A percentile compares a stretch with the other conserved stretches of the same genome.
Evolutionary conservation across 2,797 vertebrate genomes (phyloP).

Genomic region (Stomatorhinus walkeri): DNA sequence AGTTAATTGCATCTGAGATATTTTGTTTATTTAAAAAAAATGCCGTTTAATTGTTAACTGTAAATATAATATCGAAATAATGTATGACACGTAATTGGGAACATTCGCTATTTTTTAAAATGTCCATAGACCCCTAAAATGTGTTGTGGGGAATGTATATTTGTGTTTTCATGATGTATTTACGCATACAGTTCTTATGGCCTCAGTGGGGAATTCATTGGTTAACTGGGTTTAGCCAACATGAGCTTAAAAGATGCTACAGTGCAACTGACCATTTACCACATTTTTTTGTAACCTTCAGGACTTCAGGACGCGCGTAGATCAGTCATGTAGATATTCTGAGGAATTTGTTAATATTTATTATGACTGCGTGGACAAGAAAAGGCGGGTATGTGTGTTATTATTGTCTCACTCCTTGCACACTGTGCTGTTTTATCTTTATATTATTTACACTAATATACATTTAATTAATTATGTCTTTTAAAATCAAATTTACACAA

Average conservation of each 20-base stretch:
- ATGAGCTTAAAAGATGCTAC: background rate
- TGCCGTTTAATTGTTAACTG: background rate
- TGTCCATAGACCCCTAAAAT: background rate
- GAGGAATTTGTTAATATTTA: slow-evolving; percentile 96
- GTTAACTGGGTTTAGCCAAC: background rate
- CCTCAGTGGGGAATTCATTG: background rate
- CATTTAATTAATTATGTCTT: background rate
- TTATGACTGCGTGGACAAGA: slow-evolving; percentile 96
- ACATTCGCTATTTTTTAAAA: background rate
- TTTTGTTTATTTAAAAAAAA: background rate
- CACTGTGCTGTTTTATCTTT: background rate
- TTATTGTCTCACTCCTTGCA: background rate
- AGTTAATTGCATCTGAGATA: background rate
- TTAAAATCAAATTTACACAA: background rate
- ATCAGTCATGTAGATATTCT: slow-evolving; percentile 90
- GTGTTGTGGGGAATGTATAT: background rate
- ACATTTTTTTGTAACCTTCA: slow-evolving; percentile 24
- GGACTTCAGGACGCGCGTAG: slow-evolving; percentile 87
- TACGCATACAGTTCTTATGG: background rate
- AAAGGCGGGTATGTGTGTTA: slow-evolving; percentile 70
- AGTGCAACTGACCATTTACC: background rate
- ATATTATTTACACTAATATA: background rate
- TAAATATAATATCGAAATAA: background rate
- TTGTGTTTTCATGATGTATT: background rate
- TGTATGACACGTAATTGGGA: background rate